Conservation (phyloP, 2,797 vertebrate genomes). For the Gadopsis bispinosus region DNA sequence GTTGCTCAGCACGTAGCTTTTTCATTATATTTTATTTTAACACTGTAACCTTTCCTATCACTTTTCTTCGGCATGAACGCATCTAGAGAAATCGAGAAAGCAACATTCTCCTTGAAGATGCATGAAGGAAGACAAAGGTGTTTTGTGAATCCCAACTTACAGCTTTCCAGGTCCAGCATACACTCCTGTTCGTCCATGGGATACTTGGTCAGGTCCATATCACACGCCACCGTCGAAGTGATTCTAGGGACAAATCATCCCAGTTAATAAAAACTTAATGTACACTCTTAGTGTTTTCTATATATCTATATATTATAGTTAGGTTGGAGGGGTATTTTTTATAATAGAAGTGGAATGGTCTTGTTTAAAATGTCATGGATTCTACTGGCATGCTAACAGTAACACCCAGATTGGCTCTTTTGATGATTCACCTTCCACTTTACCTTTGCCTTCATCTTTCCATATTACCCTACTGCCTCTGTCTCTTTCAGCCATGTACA, state of each 20-base stretch:
- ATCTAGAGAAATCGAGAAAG: neutral
- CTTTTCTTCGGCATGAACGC: neutral
- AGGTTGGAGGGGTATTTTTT: neutral
- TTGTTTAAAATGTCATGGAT: neutral
- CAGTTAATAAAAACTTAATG: neutral
- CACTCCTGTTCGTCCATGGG: slow-evolving; percentile 99
- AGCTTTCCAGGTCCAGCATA: slow-evolving; percentile 97
- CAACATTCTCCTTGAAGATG: neutral
- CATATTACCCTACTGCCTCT: neutral
- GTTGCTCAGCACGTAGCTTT: neutral
- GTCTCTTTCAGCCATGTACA: slow-evolving; percentile 1
- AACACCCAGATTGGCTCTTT: neutral
- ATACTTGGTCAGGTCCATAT: slow-evolving; percentile 99
- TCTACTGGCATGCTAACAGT: neutral
- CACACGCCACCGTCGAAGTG: slow-evolving; percentile 96
- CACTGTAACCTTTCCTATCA: neutral
- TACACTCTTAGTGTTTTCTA: neutral
- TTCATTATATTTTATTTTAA: too few species aligned
- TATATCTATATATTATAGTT: neutral
- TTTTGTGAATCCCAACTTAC: slow-evolving; percentile 81
- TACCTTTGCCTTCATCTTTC: neutral
- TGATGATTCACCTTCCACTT: slow-evolving; percentile 22
- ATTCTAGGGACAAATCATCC: slow-evolving; percentile 83
- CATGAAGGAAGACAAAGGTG: neutral
- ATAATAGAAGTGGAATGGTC: neutral